Evolutionary conservation across 2,797 vertebrate species (phyloP), one percentile per base, ranked within the genome.

Genomic region (Corythornis leucogaster): DNA sequence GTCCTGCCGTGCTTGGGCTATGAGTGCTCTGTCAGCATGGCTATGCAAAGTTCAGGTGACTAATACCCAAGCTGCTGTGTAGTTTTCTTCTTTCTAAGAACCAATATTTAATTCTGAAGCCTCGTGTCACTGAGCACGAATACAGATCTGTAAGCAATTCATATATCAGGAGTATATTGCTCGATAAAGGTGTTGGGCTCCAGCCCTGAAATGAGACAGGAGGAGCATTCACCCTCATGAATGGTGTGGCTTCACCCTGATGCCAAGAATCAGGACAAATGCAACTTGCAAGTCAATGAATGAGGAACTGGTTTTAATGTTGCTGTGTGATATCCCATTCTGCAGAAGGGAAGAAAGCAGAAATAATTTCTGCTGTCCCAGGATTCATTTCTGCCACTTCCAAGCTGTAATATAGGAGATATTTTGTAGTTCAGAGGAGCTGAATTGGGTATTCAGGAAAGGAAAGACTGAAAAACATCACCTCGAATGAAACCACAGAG

Each of bases 41-140:
- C 4, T 19, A 20, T 3, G 40, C 74, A 69, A 40, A 66, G 67
- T 4, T 26, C 18, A 54, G 5, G 53, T 61, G 81, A 87, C 8
- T 69, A 71, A 82, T 13, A 3, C 35, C 12, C n/a, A 8, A 9
- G 24, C 24, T 46, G 51, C 67, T 31, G 55, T 15, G 63, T 8
- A 40, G 38, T 62, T 75, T 68, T 25, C 30, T 25, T 75, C 92
- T 88, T 84, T 79, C 79, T 38, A 82, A 82, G 85, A 91, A 80
- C 26, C 26, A 54, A 25, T 5, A 3, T 13, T 53, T 8, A 12
- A 11, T 24, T 31, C 43, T 50, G 50, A 57, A 64, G 13, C 4
- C 1, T 6, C 8, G 12, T 3, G 8, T 53, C 15, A 2, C 15
- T 4, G 8, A 20, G 28, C 13, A 11, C 50, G 46, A 42, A 15